A percentile compares a stretch with the other conserved stretches of the same genome.
phyloP scores from a whole-genome alignment of 2,797 vertebrate species.

The Parauchenoglanis ngamensis region DNA sequence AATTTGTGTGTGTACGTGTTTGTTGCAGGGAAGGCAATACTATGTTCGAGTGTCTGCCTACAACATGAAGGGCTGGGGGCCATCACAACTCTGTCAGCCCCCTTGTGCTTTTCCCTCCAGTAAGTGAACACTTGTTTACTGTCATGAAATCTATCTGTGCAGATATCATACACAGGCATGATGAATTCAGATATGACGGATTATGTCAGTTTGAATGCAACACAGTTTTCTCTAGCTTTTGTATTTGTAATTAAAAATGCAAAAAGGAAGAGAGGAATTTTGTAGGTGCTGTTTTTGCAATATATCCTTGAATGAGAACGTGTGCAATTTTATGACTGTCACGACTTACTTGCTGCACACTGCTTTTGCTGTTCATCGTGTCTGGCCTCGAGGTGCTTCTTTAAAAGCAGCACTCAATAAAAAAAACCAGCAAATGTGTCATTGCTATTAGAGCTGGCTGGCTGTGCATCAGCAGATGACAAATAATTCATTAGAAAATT shows the following conservation, averaged over 20 bases:
- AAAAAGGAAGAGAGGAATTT: background rate
- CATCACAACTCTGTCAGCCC: conserved; percentile 79
- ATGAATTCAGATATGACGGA: background rate
- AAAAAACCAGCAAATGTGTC: background rate
- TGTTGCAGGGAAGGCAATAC: conserved; percentile 71
- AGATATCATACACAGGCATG: background rate
- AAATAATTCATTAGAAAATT: conserved; percentile 28
- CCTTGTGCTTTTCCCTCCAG: conserved; percentile 88
- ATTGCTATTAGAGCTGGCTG: conserved; percentile 21
- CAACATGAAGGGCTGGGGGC: conserved; percentile 97
- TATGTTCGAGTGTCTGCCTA: conserved; percentile 86
- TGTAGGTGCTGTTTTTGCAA: conserved; percentile 10
- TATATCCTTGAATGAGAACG: conserved; percentile 43
- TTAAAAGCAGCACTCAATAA: conserved; percentile 37
- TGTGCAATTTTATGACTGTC: conserved; percentile 44
- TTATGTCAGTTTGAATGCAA: background rate
- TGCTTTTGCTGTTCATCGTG: conserved; percentile 30
- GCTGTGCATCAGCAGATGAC: conserved; percentile 34
- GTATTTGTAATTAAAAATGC: conserved; percentile 23
- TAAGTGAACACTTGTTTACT: conserved; percentile 69
- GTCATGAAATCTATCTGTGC: background rate
- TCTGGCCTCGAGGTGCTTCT: conserved; percentile 49
- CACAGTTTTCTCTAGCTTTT: background rate
- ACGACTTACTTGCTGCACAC: conserved; percentile 39
- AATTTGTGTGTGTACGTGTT: background rate